Percentiles rank a stretch among this genome's conserved stretches.
These are phyloP conservation scores for Tetranychus truncatus DNA, from an alignment of 2,888 invertebrate genomes.

Conservation along the genomic window DNA sequence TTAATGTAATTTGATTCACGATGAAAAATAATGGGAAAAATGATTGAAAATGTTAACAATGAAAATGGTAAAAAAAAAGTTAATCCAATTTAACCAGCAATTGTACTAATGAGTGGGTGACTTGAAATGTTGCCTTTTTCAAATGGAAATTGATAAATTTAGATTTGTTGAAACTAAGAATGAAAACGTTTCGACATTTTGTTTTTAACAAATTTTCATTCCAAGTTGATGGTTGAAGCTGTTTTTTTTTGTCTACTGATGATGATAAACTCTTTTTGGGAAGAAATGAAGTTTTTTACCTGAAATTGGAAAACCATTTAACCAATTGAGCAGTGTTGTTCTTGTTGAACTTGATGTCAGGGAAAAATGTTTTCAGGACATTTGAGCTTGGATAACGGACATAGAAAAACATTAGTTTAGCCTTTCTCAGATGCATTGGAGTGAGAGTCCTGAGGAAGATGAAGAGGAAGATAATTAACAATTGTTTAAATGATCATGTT, in stretches of 20 bases:
- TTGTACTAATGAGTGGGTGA: too few relatives aligned
- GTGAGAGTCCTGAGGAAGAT: constrained; percentile 83
- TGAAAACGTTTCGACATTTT: too few relatives aligned
- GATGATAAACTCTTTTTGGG: background rate
- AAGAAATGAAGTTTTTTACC: constrained; percentile 50
- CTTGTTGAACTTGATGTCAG: constrained; percentile 99
- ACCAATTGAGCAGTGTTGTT: constrained; percentile 99
- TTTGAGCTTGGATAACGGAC: constrained; percentile 96
- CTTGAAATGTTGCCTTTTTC: too few relatives aligned
- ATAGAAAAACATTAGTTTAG: constrained; percentile 99
- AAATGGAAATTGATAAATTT: too few relatives aligned
- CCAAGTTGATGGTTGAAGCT: background rate
- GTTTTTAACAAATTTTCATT: too few relatives aligned
- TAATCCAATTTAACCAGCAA: too few relatives aligned
- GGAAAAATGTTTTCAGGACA: constrained; percentile 98
- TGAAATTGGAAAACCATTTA: constrained; percentile 99
- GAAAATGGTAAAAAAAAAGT: too few relatives aligned
- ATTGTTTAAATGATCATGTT: background rate
- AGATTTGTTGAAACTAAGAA: too few relatives aligned
- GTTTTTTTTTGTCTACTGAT: background rate
- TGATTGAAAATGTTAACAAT: too few relatives aligned
- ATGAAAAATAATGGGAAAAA: too few relatives aligned
- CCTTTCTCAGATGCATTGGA: constrained; percentile 98
- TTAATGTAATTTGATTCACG: too few relatives aligned
- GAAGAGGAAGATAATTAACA: constrained; percentile 31